A percentile compares a stretch with the other conserved stretches of the same genome.
These are phyloP conservation scores for Linnaemya vulpina DNA, from an alignment of 2,888 invertebrate genomes.

Conservation along the genomic window DNA sequence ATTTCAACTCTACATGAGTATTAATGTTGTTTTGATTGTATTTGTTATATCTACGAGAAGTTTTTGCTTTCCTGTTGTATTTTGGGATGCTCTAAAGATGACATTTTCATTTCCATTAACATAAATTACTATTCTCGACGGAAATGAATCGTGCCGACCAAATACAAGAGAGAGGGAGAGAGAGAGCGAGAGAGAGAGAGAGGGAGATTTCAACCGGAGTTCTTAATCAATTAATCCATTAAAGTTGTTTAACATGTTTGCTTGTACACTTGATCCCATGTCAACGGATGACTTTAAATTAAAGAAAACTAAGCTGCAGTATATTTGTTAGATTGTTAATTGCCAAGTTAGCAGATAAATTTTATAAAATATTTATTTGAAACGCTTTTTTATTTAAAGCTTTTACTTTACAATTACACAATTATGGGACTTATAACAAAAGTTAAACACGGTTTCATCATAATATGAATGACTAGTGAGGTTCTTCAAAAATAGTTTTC, in stretches of 20 bases:
- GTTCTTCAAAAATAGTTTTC: too few relatives aligned
- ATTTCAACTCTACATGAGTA: conserved; percentile 1
- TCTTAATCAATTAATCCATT: conserved; percentile 81
- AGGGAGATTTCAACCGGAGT: conserved; percentile 72
- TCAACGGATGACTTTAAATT: not conserved
- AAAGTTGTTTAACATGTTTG: conserved; percentile 67
- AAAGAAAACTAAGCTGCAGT: not conserved
- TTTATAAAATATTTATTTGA: too few relatives aligned
- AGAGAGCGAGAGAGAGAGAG: too few relatives aligned
- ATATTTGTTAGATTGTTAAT: too few relatives aligned
- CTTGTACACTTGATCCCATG: not conserved
- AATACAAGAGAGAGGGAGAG: conserved; percentile 50
- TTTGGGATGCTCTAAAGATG: conserved; percentile 53
- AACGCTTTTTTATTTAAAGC: too few relatives aligned
- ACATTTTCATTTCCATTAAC: conserved; percentile 67
- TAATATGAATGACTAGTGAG: too few relatives aligned
- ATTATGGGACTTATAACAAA: too few relatives aligned
- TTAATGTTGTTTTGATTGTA: conserved; percentile 40
- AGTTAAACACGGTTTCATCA: too few relatives aligned
- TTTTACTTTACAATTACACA: too few relatives aligned
- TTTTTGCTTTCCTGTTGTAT: conserved; percentile 15
- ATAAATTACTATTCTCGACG: conserved; percentile 61
- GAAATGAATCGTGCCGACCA: conserved; percentile 60
- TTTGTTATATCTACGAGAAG: conserved; percentile 21
- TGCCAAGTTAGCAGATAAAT: too few relatives aligned